Conservation (phyloP, 2,888 invertebrate species). For the Melanophora roralis region DNA sequence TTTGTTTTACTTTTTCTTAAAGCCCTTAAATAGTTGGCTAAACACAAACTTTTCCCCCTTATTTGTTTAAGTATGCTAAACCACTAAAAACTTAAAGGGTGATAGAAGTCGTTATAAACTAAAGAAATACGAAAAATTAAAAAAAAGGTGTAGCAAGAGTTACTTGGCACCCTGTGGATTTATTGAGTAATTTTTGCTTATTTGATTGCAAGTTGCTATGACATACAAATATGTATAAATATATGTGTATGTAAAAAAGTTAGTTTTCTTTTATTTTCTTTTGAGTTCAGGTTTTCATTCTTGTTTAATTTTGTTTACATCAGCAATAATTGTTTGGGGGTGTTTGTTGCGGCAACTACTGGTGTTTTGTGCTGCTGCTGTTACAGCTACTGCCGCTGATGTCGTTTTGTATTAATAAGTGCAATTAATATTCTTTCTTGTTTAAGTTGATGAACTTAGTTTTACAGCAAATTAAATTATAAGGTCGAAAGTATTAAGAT, state of each 20-base stretch:
- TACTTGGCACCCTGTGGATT: not conserved
- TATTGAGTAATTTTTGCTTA: not conserved
- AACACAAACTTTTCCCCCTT: constrained; percentile 4
- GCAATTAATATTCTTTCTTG: constrained; percentile 35
- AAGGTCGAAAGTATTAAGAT: constrained; percentile 33
- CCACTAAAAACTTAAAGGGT: not conserved
- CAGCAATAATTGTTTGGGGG: constrained; percentile 32
- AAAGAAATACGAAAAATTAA: too few species aligned
- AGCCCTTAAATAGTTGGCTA: constrained; percentile 19
- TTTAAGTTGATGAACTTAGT: constrained; percentile 36
- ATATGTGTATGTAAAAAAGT: too few species aligned
- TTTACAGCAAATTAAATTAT: constrained; percentile 28
- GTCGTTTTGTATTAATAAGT: constrained; percentile 31
- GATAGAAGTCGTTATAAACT: not conserved
- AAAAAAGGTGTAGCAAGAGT: not conserved
- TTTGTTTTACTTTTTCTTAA: not conserved
- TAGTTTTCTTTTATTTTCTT: constrained; percentile 16
- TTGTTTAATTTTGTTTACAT: constrained; percentile 14
- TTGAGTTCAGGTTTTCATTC: not conserved
- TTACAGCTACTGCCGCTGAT: not conserved
- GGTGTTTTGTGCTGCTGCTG: not conserved
- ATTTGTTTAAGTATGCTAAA: not conserved
- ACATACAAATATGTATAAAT: too few species aligned
- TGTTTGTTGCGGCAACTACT: not conserved
- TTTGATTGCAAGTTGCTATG: not conserved